A percentile compares a stretch with the other conserved stretches of the same genome.
Conservation (phyloP, 2,113 vertebrate genomes). For the Trichomycterus rosablanca region DNA sequence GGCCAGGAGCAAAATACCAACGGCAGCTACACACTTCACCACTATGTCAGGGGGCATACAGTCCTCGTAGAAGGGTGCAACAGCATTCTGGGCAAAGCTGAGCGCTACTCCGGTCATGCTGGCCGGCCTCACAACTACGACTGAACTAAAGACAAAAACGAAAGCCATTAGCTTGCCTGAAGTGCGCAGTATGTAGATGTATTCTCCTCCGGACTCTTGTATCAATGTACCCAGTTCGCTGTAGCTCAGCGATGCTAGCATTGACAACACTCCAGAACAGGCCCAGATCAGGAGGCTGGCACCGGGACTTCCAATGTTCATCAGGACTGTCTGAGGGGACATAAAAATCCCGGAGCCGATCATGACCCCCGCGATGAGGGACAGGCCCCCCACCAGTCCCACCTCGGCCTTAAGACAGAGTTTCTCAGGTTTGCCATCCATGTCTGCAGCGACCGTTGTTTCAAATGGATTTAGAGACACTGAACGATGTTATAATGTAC, state of each 20-base stretch:
- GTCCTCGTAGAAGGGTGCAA: slow-evolving; percentile 72
- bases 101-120: slow-evolving; percentile 68
- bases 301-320: slow-evolving; percentile 72
- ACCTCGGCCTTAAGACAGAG: slow-evolving; percentile 57
- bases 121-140: slow-evolving; percentile 74
- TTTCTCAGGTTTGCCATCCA: slow-evolving; percentile 34
- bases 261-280: slow-evolving; percentile 69
- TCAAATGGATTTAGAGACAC: background rate
- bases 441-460: slow-evolving; percentile 3
- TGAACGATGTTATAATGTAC: background rate
- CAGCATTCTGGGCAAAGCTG: slow-evolving; percentile 73
- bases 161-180: slow-evolving; percentile 81
- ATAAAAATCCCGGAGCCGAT: slow-evolving; percentile 75
- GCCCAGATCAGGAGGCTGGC: slow-evolving; percentile 79
- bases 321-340: slow-evolving; percentile 71
- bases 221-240: slow-evolving; percentile 80
- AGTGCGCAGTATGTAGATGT: slow-evolving; percentile 77
- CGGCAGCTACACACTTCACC: slow-evolving; percentile 68
- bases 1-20: slow-evolving; percentile 65
- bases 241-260: slow-evolving; percentile 73
- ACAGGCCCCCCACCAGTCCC: slow-evolving; percentile 67
- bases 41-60: slow-evolving; percentile 63
- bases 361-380: slow-evolving; percentile 78
- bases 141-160: slow-evolving; percentile 70
- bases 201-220: slow-evolving; percentile 78